Evolutionary conservation across 2,888 invertebrate genomes (phyloP).

Genomic region (Drosophila putrida): DNA sequence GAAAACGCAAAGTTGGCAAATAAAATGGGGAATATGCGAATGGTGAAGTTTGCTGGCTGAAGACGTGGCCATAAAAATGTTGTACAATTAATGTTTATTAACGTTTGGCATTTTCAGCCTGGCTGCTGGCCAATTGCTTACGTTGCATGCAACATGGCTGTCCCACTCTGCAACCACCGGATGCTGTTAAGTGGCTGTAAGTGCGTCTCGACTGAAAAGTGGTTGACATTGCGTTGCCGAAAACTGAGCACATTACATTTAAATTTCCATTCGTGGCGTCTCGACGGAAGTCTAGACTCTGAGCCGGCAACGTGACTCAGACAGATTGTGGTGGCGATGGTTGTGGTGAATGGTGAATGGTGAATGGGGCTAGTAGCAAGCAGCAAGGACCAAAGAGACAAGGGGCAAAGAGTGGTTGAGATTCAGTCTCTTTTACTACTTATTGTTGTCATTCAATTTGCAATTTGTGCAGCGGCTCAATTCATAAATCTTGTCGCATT

Average conservation of each 20-base stretch:
- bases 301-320: slow-evolving; percentile 53
- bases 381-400: neutral
- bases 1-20: slow-evolving; percentile 27
- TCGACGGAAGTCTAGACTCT: slow-evolving; percentile 77
- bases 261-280: slow-evolving; percentile 58
- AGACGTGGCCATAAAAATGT: slow-evolving; percentile 49
- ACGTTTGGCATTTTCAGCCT: slow-evolving; percentile 53
- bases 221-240: slow-evolving; percentile 31
- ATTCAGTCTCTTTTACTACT: slow-evolving; percentile 27
- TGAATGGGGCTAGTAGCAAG: neutral
- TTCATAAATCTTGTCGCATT: slow-evolving; percentile 57
- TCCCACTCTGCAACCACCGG: slow-evolving; percentile 43
- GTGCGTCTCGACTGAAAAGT: slow-evolving; percentile 40
- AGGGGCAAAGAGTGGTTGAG: neutral
- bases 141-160: slow-evolving; percentile 39
- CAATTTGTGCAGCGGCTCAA: slow-evolving; percentile 62
- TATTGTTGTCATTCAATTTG: slow-evolving; percentile 72
- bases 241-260: slow-evolving; percentile 51
- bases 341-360: neutral
- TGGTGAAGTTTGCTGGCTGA: slow-evolving; percentile 15
- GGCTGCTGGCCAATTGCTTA: slow-evolving; percentile 55
- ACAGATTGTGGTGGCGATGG: neutral
- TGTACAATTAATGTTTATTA: slow-evolving; percentile 80
- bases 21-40: slow-evolving; percentile 21
- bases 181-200: slow-evolving; percentile 72